Conservation (phyloP, 2,113 vertebrate genomes). For the Sinocyclocheilus anophthalmus region DNA sequence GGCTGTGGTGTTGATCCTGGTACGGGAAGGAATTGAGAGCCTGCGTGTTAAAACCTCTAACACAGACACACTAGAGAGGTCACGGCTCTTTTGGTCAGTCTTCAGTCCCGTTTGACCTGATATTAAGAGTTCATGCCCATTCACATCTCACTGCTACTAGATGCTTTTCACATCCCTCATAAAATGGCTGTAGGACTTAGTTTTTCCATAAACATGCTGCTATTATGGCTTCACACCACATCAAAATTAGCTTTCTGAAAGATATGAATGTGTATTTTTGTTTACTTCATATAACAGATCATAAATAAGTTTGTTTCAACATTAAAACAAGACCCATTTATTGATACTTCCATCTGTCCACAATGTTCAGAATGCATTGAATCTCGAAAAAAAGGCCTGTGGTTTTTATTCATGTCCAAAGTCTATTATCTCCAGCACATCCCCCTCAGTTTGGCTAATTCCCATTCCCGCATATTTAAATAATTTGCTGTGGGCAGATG, state of each 20-base stretch:
- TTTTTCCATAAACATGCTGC: not conserved
- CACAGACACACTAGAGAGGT: slow-evolving; percentile 45
- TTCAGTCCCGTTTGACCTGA: slow-evolving; percentile 63
- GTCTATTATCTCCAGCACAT: not conserved
- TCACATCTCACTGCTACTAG: slow-evolving; percentile 70
- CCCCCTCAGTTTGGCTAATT: slow-evolving; percentile 21
- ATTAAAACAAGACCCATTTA: not conserved
- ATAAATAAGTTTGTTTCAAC: not conserved
- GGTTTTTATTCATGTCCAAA: slow-evolving; percentile 18
- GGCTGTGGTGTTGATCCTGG: slow-evolving; percentile 66
- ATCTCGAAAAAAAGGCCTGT: not conserved
- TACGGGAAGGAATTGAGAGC: slow-evolving; percentile 69
- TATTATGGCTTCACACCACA: not conserved
- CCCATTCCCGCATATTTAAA: slow-evolving; percentile 13
- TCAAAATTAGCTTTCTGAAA: not conserved
- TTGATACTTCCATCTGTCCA: not conserved
- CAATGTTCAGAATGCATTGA: not conserved
- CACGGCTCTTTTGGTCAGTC: slow-evolving; percentile 57
- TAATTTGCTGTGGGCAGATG: slow-evolving; percentile 7
- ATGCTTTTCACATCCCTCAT: slow-evolving; percentile 56
- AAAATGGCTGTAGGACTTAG: not conserved
- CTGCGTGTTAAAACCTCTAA: slow-evolving; percentile 67
- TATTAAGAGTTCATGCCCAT: slow-evolving; percentile 58
- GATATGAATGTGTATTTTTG: not conserved
- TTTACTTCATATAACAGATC: not conserved